A percentile compares a stretch with the other conserved stretches of the same genome.
phyloP scores from a whole-genome alignment of 1,140 invertebrate genomes.

The Drosophila yakuba region DNA sequence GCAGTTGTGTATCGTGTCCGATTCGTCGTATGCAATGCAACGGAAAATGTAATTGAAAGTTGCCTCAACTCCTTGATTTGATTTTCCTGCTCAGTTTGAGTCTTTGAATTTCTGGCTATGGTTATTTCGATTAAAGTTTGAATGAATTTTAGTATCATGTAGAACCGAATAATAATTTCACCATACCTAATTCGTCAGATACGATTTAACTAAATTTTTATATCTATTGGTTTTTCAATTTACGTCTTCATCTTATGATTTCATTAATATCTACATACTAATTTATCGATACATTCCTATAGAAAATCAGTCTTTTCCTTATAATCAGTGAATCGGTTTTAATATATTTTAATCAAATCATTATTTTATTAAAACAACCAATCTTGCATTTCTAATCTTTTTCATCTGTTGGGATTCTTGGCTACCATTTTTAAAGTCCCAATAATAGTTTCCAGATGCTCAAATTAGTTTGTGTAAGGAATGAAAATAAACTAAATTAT shows the following conservation, averaged over 20 bases:
- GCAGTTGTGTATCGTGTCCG: slow-evolving; percentile 23
- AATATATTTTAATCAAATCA: too few relatives aligned
- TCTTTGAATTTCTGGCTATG: neutral
- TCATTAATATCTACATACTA: neutral
- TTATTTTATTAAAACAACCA: too few relatives aligned
- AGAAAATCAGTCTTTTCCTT: too few relatives aligned
- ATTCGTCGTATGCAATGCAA: slow-evolving; percentile 25
- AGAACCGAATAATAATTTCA: too few relatives aligned
- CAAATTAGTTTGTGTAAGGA: too few relatives aligned
- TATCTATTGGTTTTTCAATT: too few relatives aligned
- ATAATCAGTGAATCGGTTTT: neutral
- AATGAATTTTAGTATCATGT: too few relatives aligned
- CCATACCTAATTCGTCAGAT: too few relatives aligned
- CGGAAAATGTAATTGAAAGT: slow-evolving; percentile 44
- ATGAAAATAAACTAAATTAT: neutral
- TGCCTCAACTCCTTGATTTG: slow-evolving; percentile 30
- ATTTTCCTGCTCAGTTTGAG: slow-evolving; percentile 26
- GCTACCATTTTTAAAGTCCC: neutral
- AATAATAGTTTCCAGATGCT: neutral
- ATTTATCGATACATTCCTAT: too few relatives aligned
- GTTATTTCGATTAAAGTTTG: too few relatives aligned
- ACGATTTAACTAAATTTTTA: neutral
- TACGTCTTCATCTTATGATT: neutral
- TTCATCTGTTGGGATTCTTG: neutral
- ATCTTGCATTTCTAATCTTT: too few relatives aligned